Conservation (phyloP, 1,140 invertebrate species). For the Megathymus violae region DNA sequence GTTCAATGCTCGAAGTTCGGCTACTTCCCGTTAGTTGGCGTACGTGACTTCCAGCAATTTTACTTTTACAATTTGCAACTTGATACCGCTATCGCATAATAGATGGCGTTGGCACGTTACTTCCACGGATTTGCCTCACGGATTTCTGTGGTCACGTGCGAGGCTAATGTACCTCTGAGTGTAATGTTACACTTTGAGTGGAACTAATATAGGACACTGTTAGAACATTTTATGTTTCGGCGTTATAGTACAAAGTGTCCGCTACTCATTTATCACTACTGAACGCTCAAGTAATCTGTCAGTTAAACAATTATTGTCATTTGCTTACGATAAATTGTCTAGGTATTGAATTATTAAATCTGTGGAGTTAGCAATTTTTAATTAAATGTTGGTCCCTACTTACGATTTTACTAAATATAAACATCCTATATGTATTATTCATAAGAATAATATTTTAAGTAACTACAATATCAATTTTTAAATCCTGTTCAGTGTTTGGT, state of each 20-base stretch:
- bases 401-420: too few relatives aligned
- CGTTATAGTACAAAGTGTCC: conserved; percentile 8
- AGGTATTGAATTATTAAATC: too few relatives aligned
- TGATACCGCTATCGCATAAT: conserved; percentile 72
- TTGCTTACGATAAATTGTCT: too few relatives aligned
- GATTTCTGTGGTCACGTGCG: conserved; percentile 16
- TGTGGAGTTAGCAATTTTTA: too few relatives aligned
- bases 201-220: conserved; percentile 20
- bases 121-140: conserved; percentile 24
- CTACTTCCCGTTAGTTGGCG: conserved; percentile 73
- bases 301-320: too few relatives aligned
- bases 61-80: conserved; percentile 79
- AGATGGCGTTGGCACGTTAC: conserved; percentile 59
- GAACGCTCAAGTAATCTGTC: too few relatives aligned
- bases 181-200: conserved; percentile 20
- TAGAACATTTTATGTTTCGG: conserved; percentile 6
- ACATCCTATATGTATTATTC: too few relatives aligned
- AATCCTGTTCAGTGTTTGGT: too few relatives aligned
- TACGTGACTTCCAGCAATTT: conserved; percentile 69
- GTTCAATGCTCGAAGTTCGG: conserved; percentile 75
- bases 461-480: too few relatives aligned
- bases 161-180: conserved; percentile 17
- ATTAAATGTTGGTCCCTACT: too few relatives aligned
- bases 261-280: too few relatives aligned
- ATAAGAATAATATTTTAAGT: too few relatives aligned